Evolutionary conservation across 2,113 vertebrate species (phyloP).

Genomic region (Tachysurus vachellii): DNA sequence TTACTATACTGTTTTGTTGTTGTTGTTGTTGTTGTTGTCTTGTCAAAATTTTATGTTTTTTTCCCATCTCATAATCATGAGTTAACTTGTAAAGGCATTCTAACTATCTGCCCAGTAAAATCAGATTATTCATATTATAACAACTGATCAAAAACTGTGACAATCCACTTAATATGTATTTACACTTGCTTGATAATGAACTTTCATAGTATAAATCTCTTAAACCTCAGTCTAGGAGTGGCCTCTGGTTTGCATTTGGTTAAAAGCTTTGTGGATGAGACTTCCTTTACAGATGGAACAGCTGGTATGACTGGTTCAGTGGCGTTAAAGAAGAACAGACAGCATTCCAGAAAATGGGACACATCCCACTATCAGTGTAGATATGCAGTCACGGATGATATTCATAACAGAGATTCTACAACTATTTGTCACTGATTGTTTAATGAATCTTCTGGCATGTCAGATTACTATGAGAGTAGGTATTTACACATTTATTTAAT

Average conservation of each 20-base stretch:
- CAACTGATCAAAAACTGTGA: background rate
- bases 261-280: background rate
- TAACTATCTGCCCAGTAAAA: background rate
- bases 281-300: constrained; percentile 3
- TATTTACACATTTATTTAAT: background rate
- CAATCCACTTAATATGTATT: background rate
- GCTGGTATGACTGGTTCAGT: constrained; percentile 13
- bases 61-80: background rate
- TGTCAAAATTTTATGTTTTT: background rate
- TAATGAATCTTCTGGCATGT: background rate
- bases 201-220: background rate
- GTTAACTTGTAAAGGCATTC: background rate
- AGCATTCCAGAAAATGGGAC: constrained; percentile 8
- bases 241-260: constrained; percentile 11
- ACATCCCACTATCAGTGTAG: background rate
- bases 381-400: constrained; percentile 12
- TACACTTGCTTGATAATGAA: background rate
- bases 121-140: background rate
- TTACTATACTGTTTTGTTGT: background rate
- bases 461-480: background rate
- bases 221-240: constrained; percentile 13
- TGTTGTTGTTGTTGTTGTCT: background rate
- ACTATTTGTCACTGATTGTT: background rate
- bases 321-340: background rate
- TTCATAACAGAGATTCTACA: constrained; percentile 14